phyloP scores from a whole-genome alignment of 2,797 vertebrate species.

The Peromyscus eremicus region DNA sequence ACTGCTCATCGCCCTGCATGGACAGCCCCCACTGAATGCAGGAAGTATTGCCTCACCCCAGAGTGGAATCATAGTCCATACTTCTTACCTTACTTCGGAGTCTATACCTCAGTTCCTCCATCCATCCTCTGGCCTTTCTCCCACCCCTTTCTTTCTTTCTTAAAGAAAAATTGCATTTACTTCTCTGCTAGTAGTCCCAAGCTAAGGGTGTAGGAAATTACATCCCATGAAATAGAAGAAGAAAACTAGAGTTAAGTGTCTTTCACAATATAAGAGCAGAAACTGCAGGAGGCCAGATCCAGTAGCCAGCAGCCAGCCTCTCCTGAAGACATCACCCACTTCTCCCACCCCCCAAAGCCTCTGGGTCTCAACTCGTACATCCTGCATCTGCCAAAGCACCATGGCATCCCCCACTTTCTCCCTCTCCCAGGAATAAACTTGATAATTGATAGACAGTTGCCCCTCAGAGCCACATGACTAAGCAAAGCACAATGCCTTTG shows the following conservation, averaged over 20 bases:
- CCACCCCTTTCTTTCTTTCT: too few relatives aligned
- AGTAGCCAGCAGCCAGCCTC: background rate
- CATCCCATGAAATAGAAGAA: background rate
- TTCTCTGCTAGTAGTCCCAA: background rate
- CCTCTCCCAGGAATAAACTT: background rate
- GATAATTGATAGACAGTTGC: background rate
- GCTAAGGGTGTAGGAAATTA: background rate
- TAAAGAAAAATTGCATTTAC: background rate
- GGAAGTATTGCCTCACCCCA: background rate
- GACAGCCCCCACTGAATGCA: background rate
- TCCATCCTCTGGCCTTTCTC: background rate
- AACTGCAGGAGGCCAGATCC: background rate
- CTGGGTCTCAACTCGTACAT: background rate
- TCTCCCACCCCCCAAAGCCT: background rate
- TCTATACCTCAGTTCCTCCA: background rate
- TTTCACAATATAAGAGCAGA: background rate
- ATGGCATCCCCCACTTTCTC: background rate
- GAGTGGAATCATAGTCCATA: fast-evolving
- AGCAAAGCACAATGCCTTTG: background rate
- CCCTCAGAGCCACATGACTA: background rate
- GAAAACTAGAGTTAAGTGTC: background rate
- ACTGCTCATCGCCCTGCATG: too few relatives aligned
- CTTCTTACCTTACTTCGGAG: background rate
- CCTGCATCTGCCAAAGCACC: background rate
- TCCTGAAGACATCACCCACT: background rate